Percentiles rank a stretch among this genome's conserved stretches.
Evolutionary conservation across 2,797 vertebrate genomes (phyloP).

Genomic region (Tarsius wallacei): DNA sequence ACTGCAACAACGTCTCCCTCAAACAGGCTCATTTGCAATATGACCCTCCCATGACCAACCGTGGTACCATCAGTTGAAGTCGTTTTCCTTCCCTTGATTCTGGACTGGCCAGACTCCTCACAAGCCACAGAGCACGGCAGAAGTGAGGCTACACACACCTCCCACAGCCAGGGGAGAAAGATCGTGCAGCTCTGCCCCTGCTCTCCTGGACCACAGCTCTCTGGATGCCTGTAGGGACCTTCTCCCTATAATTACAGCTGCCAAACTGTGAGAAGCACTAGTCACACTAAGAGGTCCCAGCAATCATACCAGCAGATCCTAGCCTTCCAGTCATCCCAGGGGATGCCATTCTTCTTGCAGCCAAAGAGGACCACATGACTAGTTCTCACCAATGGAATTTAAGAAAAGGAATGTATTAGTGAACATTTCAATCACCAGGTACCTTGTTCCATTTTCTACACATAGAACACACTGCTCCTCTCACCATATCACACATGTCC

Average conservation of each 20-base stretch:
- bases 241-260: background rate
- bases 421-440: background rate
- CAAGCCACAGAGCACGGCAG: background rate
- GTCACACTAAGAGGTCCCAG: background rate
- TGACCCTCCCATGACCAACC: background rate
- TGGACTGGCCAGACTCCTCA: background rate
- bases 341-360: background rate
- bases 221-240: rapidly evolving
- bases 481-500: background rate
- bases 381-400: background rate
- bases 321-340: background rate
- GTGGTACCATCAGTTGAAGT: background rate
- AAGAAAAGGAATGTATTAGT: background rate
- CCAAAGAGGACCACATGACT: background rate
- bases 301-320: background rate
- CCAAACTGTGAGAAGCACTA: background rate
- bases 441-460: background rate
- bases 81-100: background rate
- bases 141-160: background rate
- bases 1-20: background rate
- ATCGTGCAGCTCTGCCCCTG: background rate
- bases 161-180: background rate
- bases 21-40: background rate
- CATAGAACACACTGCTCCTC: background rate
- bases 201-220: background rate